Evolutionary conservation across 2,113 vertebrate species (phyloP).

Genomic region (Paradoxurus hermaphroditus): DNA sequence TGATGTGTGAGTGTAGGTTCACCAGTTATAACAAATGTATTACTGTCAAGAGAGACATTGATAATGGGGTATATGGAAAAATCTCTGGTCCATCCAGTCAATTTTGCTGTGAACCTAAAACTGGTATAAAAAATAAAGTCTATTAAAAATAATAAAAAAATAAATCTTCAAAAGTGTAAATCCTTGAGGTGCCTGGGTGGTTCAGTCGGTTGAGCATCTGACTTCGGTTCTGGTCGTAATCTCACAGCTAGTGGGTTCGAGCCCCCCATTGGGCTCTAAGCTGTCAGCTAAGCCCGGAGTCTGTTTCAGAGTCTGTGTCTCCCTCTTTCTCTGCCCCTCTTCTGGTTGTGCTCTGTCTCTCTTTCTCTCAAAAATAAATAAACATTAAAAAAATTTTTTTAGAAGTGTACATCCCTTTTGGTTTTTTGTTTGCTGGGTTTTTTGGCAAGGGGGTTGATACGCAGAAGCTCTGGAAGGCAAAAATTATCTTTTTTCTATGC

Average conservation of each 20-base stretch:
- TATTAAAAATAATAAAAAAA: background rate
- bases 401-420: too few relatives aligned
- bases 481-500: background rate
- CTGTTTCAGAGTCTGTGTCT: too few relatives aligned
- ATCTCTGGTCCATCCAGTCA: background rate
- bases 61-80: background rate
- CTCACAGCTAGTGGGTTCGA: too few relatives aligned
- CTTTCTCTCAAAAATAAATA: too few relatives aligned
- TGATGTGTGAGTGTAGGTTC: background rate
- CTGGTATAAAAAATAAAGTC: background rate
- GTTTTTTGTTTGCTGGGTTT: background rate
- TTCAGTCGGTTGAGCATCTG: too few relatives aligned
- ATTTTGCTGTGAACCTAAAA: background rate
- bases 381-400: too few relatives aligned
- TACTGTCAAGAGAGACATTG: background rate
- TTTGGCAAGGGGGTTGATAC: too few relatives aligned
- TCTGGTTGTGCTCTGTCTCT: too few relatives aligned
- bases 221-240: too few relatives aligned
- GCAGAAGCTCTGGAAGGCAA: background rate
- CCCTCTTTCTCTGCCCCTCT: too few relatives aligned
- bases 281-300: too few relatives aligned
- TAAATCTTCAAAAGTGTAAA: background rate
- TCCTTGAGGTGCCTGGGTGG: background rate
- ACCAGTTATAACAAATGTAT: background rate
- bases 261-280: too few relatives aligned